Conservation (phyloP, 2,888 invertebrate species). For the Andricus quercusramuli region DNA sequence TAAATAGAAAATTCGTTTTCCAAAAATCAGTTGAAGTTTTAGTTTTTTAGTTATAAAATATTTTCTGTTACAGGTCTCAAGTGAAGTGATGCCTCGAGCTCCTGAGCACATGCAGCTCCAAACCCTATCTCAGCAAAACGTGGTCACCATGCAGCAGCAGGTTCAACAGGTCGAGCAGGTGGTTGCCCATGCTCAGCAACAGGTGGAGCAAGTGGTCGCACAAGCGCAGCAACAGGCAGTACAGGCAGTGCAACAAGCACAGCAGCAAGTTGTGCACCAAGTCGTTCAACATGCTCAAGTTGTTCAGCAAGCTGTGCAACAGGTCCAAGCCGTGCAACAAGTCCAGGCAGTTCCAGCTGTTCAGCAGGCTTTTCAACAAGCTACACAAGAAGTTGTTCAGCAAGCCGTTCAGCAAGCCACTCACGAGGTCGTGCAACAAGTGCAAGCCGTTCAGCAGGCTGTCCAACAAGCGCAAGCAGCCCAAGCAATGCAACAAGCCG, state of each 20-base stretch:
- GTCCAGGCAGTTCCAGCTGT: slow-evolving; percentile 73
- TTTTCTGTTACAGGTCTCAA: slow-evolving; percentile 40
- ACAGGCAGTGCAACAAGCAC: slow-evolving; percentile 75
- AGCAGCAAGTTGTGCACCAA: slow-evolving; percentile 75
- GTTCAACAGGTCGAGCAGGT: slow-evolving; percentile 75
- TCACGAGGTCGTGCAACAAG: slow-evolving; percentile 75
- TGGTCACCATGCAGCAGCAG: slow-evolving; percentile 73
- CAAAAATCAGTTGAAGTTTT: too few relatives aligned
- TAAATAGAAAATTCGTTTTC: too few relatives aligned
- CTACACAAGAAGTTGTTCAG: slow-evolving; percentile 65
- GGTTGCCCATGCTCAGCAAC: slow-evolving; percentile 75
- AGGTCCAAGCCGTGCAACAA: slow-evolving; percentile 75
- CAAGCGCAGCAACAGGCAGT: slow-evolving; percentile 76
- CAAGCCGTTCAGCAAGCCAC: slow-evolving; percentile 75
- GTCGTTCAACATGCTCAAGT: slow-evolving; percentile 76
- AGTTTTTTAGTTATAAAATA: too few relatives aligned
- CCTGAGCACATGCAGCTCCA: slow-evolving; percentile 70
- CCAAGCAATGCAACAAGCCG: slow-evolving; percentile 76
- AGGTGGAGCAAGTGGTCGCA: slow-evolving; percentile 76
- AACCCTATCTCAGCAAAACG: slow-evolving; percentile 69
- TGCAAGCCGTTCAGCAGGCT: slow-evolving; percentile 76
- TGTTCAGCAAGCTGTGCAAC: slow-evolving; percentile 75
- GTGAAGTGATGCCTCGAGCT: slow-evolving; percentile 52
- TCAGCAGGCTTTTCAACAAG: slow-evolving; percentile 74
- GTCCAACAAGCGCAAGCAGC: slow-evolving; percentile 77